A percentile compares a stretch with the other conserved stretches of the same genome.
Conservation (phyloP, 2,888 invertebrate species). For the Steinernema scapterisci region DNA sequence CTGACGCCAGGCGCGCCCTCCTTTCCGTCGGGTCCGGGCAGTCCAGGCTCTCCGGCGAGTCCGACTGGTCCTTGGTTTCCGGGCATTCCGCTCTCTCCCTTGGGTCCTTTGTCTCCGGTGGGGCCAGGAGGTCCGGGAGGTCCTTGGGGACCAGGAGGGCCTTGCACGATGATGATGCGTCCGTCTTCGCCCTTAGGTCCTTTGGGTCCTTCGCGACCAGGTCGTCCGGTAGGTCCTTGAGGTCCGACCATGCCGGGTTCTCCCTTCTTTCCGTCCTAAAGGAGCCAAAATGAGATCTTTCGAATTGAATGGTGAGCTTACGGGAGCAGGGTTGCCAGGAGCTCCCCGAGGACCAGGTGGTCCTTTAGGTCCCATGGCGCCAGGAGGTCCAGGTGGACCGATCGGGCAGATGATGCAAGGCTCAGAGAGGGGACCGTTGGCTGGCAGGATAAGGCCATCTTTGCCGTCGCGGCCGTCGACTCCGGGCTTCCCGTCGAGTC, state of each 20-base stretch:
- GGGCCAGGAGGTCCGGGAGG: slow-evolving; percentile 57
- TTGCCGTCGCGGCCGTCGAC: slow-evolving; percentile 33
- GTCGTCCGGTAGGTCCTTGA: slow-evolving; percentile 58
- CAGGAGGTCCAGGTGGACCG: slow-evolving; percentile 61
- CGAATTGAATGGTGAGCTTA: background rate
- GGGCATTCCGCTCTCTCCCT: slow-evolving; percentile 74
- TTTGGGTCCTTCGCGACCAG: slow-evolving; percentile 52
- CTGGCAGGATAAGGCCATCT: slow-evolving; percentile 67
- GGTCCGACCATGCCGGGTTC: slow-evolving; percentile 66
- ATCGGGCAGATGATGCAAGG: slow-evolving; percentile 66
- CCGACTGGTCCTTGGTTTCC: slow-evolving; percentile 70
- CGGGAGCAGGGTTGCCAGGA: slow-evolving; percentile 57
- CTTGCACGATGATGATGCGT: slow-evolving; percentile 41
- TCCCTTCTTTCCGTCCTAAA: slow-evolving; percentile 59
- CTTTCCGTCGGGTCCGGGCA: slow-evolving; percentile 74
- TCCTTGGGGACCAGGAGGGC: slow-evolving; percentile 54
- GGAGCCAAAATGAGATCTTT: background rate
- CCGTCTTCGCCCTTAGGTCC: slow-evolving; percentile 60
- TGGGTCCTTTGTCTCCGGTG: slow-evolving; percentile 23
- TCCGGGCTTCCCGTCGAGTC: slow-evolving; percentile 60
- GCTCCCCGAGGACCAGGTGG: slow-evolving; percentile 60
- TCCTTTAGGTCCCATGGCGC: slow-evolving; percentile 62
- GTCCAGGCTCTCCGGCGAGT: slow-evolving; percentile 60
- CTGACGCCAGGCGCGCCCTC: slow-evolving; percentile 17
- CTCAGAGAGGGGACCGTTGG: slow-evolving; percentile 47